Evolutionary conservation across 2,113 vertebrate species (phyloP).

Genomic region (Salvelinus alpinus): DNA sequence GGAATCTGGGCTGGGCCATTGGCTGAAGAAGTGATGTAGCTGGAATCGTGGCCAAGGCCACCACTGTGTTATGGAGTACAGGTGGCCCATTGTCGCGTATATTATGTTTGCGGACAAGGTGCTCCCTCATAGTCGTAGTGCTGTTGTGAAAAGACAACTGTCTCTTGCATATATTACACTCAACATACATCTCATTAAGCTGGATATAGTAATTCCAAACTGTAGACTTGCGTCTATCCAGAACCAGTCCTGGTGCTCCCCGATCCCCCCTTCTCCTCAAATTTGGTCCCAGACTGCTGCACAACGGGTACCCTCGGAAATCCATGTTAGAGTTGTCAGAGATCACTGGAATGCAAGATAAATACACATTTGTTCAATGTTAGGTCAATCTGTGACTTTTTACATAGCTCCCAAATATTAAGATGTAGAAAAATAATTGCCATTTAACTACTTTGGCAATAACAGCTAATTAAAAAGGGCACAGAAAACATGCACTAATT

Average conservation of each 20-base stretch:
- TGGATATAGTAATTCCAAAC: conserved; percentile 74
- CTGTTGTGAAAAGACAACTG: conserved; percentile 75
- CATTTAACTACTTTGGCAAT: not conserved
- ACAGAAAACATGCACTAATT: not conserved
- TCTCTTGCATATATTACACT: conserved; percentile 72
- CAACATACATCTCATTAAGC: conserved; percentile 63
- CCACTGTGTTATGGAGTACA: conserved; percentile 13
- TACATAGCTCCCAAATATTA: not conserved
- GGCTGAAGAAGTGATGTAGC: conserved; percentile 30
- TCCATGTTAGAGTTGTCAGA: conserved; percentile 30
- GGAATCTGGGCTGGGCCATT: conserved; percentile 26
- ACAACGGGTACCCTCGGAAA: conserved; percentile 41
- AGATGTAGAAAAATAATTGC: not conserved
- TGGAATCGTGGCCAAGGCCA: conserved; percentile 25
- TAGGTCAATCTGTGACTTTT: not conserved
- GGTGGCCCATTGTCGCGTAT: conserved; percentile 48
- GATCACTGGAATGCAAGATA: conserved; percentile 11
- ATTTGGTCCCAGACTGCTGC: conserved; percentile 36
- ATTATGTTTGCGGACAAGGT: conserved; percentile 68
- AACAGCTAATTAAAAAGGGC: no score
- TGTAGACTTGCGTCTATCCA: conserved; percentile 57
- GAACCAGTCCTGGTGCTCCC: not conserved
- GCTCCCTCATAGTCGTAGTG: conserved; percentile 70
- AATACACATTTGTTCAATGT: conserved; percentile 7
- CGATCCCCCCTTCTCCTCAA: conserved; percentile 55